A percentile compares a stretch with the other conserved stretches of the same genome.
Evolutionary conservation across 2,113 vertebrate genomes (phyloP).

Genomic region (Notarius quadriscutis): DNA sequence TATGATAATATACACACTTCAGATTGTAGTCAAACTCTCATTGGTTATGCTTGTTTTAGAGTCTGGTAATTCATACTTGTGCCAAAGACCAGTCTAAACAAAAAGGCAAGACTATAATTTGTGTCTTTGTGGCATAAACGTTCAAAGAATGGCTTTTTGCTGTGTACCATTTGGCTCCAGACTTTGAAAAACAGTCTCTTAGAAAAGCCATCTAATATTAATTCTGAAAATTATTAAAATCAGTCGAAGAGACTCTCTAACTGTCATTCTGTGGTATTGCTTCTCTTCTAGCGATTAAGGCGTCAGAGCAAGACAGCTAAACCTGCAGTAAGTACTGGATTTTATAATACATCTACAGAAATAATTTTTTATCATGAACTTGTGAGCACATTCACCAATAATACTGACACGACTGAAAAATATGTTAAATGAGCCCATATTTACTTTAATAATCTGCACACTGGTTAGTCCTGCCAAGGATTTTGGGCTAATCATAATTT

Average conservation of each 20-base stretch:
- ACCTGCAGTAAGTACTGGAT: constrained; percentile 67
- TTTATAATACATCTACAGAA: background rate
- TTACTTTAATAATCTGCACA: constrained; percentile 9
- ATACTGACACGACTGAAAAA: background rate
- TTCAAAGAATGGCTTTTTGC: background rate
- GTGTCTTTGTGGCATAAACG: constrained; percentile 14
- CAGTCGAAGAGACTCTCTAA: background rate
- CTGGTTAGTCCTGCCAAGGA: background rate
- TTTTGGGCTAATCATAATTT: background rate
- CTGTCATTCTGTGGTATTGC: constrained; percentile 31
- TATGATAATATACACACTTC: background rate
- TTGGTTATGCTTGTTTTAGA: background rate
- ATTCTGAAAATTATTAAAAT: background rate
- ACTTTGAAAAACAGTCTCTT: background rate
- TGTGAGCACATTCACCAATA: background rate
- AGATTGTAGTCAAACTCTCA: background rate
- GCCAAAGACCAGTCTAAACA: constrained; percentile 27
- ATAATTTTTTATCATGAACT: background rate
- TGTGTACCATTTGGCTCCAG: background rate
- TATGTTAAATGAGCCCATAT: background rate
- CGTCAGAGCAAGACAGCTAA: constrained; percentile 69
- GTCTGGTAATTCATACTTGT: constrained; percentile 20
- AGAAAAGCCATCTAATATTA: background rate
- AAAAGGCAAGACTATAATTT: background rate
- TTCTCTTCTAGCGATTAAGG: constrained; percentile 70